Percentiles rank a stretch among this genome's conserved stretches.
Conservation (phyloP, 1,140 invertebrate genomes). For the Tachypleus tridentatus region DNA sequence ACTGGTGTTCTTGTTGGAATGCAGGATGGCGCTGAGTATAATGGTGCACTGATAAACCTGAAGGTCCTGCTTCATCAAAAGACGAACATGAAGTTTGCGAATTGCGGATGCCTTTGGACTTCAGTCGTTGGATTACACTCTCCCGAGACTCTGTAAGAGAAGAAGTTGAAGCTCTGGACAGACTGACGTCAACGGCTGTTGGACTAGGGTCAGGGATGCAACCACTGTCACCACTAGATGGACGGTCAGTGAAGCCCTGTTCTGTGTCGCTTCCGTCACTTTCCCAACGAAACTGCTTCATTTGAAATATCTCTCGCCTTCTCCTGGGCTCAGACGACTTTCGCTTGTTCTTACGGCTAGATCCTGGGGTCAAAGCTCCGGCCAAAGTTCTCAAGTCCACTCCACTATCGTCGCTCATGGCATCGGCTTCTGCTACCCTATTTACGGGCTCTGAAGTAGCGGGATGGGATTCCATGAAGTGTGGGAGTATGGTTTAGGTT, state of each 20-base stretch:
- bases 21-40: background rate
- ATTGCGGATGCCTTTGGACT: no score
- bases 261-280: slow-evolving; percentile 2
- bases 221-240: slow-evolving; percentile 19
- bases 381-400: slow-evolving; percentile 12
- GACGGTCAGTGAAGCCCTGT: slow-evolving; percentile 9
- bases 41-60: no score
- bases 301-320: slow-evolving; percentile 14
- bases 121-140: no score
- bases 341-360: slow-evolving; percentile 13
- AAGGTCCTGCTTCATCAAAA: no score
- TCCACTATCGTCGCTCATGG: slow-evolving; percentile 16
- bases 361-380: background rate
- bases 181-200: no score
- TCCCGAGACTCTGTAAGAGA: no score
- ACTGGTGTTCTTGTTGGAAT: background rate
- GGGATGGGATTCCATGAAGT: no score
- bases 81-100: no score
- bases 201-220: no score
- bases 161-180: no score
- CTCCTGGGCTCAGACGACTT: slow-evolving; percentile 18
- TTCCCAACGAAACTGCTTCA: slow-evolving; percentile 19
- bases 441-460: no score
- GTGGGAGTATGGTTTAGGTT: no score
- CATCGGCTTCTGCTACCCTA: slow-evolving; percentile 5